A percentile compares a stretch with the other conserved stretches of the same genome.
phyloP scores from a whole-genome alignment of 2,113 vertebrate genomes.

The Serinus canaria region DNA sequence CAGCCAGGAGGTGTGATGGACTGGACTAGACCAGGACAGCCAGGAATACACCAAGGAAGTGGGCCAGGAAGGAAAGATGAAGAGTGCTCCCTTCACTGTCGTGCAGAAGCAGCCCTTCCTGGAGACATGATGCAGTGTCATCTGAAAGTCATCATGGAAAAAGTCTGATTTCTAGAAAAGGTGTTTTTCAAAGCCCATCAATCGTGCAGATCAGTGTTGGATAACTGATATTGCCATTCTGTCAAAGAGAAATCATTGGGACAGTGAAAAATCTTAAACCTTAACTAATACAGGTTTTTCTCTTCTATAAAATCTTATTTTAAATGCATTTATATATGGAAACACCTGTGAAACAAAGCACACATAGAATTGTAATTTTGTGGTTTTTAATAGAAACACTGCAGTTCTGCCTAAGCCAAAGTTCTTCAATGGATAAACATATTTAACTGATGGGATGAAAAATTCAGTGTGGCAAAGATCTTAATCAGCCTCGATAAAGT shows the following conservation, averaged over 20 bases:
- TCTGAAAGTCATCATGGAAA: not conserved
- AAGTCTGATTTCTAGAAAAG: not conserved
- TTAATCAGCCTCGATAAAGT: not conserved
- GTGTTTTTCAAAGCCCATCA: not conserved
- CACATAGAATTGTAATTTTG: not conserved
- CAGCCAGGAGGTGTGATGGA: not conserved
- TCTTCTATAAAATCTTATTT: not conserved
- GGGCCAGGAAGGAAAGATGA: not conserved
- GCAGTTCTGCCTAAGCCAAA: not conserved
- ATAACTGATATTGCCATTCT: not conserved
- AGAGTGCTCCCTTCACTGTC: not conserved
- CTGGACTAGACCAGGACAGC: not conserved
- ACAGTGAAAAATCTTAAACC: not conserved
- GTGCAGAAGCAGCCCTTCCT: not conserved
- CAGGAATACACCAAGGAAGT: not conserved
- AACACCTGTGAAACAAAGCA: not conserved
- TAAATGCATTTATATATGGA: not conserved
- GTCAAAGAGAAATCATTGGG: not conserved
- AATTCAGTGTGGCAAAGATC: not conserved
- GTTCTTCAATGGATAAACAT: not conserved
- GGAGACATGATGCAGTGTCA: not conserved
- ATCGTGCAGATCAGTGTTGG: accelerated
- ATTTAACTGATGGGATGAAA: not conserved
- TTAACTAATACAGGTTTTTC: not conserved
- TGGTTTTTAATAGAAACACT: not conserved